Conservation (phyloP, 2,797 vertebrate species). For the Erethizon dorsatum region DNA sequence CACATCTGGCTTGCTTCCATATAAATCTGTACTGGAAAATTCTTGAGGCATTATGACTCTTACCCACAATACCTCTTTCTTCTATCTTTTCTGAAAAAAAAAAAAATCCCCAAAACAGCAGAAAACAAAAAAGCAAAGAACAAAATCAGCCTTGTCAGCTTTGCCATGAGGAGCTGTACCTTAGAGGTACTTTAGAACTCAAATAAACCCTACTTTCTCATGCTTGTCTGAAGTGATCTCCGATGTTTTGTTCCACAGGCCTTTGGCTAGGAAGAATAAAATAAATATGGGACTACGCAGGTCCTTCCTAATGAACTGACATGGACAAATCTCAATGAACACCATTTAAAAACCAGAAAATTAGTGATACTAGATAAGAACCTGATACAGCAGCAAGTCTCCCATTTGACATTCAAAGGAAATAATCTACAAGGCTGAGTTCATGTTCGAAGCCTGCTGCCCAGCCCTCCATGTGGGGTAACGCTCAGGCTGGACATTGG, state of each 20-base stretch:
- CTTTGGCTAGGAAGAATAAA: background rate
- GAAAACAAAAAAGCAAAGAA: background rate
- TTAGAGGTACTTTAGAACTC: background rate
- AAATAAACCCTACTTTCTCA: background rate
- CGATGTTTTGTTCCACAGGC: background rate
- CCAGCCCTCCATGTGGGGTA: background rate
- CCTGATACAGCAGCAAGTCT: background rate
- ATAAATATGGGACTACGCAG: background rate
- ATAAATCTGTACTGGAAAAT: background rate
- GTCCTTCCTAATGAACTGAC: background rate
- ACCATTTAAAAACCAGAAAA: background rate
- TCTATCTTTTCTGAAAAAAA: background rate
- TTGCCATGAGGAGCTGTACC: background rate
- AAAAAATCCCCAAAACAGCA: background rate
- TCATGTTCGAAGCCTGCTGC: background rate
- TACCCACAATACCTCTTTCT: background rate
- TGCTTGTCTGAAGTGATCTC: background rate
- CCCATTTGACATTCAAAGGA: background rate
- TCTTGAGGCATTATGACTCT: background rate
- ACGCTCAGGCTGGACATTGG: background rate
- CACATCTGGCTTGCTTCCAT: background rate
- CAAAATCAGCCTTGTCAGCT: background rate
- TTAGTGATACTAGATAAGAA: background rate
- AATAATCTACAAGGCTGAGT: background rate
- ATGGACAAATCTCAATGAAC: background rate